Base-by-base conservation (phyloP, 2,113 vertebrate genomes). In the Ranitomeya imitator region DNA sequence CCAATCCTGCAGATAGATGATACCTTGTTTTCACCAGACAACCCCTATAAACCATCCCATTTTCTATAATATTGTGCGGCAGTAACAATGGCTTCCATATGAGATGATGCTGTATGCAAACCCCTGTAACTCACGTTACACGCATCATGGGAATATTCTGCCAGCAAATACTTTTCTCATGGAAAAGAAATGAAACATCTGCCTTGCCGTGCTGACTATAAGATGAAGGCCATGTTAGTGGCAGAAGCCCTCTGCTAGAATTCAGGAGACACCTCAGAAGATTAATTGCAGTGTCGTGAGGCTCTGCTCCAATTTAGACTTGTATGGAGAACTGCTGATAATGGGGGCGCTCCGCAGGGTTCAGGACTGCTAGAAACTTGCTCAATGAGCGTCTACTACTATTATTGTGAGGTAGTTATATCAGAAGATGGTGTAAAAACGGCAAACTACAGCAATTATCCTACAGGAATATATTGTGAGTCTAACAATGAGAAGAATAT, bases 341-440 rank as follows among this genome's bases (percentile, higher is more conserved):
- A 73, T 73, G 6, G 69, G 13, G 26, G 69, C 15, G 1, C 71
- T 19, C 7, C 31, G 45, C 12, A 37, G 69, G 69, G 69, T 26
- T 26, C 12, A 31, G 3, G 12, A 26, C 23, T 31, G 19, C 15
- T 6, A 74, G 16, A 19, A 18, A 74, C 37, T 74, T 74, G 71
- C 31, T 45, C 31, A 45, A 37, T 45, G 71, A 74, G 31, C 1
- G 1, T 74, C 31, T 45, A 18, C 31, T 9, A 45, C 45, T 7
- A 74, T 74, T 74, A 74, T 45, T 74, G 15, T 74, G 71, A 2
- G 71, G 23, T 74, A 74, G 71, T 74, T 74, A 74, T 16, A 74
- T 74, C 16, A 73, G 26, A 63, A 63, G 61, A 69, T 6, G 15
- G 4, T 45, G 16, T n/a, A 18, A 45, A 74, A 74, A 0, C 1